Evolutionary conservation across 1,140 invertebrate genomes (phyloP).

Genomic region (Ganaspis sp.): DNA sequence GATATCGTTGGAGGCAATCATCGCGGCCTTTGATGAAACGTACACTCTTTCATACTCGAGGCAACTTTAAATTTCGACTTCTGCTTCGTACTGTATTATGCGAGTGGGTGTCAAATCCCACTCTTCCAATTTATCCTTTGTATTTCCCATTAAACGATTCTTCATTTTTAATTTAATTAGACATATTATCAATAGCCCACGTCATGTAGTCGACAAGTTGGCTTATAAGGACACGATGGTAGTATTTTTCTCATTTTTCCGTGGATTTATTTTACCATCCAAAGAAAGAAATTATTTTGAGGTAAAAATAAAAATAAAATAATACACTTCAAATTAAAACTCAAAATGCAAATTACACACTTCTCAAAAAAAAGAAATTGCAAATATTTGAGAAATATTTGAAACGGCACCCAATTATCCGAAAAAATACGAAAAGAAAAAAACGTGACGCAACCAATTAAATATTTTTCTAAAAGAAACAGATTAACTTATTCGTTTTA

Average conservation of each 20-base stretch:
- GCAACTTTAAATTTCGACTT: not conserved
- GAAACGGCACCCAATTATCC: not conserved
- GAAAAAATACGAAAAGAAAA: not conserved
- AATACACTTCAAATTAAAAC: no score
- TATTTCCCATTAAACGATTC: not conserved
- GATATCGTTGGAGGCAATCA: constrained; percentile 60
- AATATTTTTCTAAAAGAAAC: not conserved
- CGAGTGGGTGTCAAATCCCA: constrained; percentile 1
- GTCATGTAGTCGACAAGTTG: not conserved
- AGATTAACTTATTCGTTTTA: not conserved
- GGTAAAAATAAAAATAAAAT: no score
- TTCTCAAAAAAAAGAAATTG: no score
- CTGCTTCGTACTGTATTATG: not conserved
- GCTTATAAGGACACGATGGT: not conserved
- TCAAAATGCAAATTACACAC: no score
- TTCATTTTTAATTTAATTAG: constrained; percentile 1
- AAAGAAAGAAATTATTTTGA: no score
- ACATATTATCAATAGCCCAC: not conserved
- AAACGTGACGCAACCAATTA: not conserved
- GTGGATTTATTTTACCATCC: not conserved
- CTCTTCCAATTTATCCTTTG: not conserved
- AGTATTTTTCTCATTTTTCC: not conserved
- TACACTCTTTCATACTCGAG: not conserved
- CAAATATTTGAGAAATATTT: no score
- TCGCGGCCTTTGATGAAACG: constrained; percentile 60